These are phyloP conservation scores for Xylocampa areola DNA, from an alignment of 2,888 invertebrate genomes.

Conservation along the genomic window DNA sequence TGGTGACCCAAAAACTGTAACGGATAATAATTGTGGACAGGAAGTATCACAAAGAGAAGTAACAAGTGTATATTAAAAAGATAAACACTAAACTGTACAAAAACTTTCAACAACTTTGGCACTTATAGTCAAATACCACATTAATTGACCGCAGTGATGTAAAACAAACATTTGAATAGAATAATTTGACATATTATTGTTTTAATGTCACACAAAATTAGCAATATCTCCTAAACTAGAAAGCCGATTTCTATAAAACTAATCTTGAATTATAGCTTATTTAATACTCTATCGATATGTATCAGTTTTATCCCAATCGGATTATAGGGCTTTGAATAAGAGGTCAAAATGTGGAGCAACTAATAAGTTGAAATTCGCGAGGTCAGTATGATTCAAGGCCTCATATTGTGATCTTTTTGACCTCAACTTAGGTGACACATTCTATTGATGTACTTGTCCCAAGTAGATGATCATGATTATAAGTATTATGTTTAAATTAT, in stretches of 20 bases:
- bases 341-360: neutral
- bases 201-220: neutral
- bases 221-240: constrained; percentile 1
- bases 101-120: constrained; percentile 1
- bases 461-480: constrained; percentile 2
- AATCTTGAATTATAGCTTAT: neutral
- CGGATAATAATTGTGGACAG: too few species aligned
- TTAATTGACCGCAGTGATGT: constrained; percentile 5
- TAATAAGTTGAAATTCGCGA: neutral
- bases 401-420: constrained; percentile 7
- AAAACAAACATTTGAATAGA: constrained; percentile 7
- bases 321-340: neutral
- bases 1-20: too few species aligned
- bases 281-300: neutral
- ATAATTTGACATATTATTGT: neutral
- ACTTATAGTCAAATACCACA: constrained; percentile 13
- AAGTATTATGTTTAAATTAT: too few species aligned
- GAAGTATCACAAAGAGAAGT: too few species aligned
- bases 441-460: neutral
- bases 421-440: constrained; percentile 17
- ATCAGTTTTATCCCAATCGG: neutral
- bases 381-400: too few species aligned
- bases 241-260: neutral
- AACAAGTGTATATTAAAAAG: too few species aligned
- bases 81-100: constrained; percentile 7